Evolutionary conservation across 2,888 invertebrate species (phyloP), one percentile per base, ranked within the genome.

Genomic region (Hemicrepidius hirtus): DNA sequence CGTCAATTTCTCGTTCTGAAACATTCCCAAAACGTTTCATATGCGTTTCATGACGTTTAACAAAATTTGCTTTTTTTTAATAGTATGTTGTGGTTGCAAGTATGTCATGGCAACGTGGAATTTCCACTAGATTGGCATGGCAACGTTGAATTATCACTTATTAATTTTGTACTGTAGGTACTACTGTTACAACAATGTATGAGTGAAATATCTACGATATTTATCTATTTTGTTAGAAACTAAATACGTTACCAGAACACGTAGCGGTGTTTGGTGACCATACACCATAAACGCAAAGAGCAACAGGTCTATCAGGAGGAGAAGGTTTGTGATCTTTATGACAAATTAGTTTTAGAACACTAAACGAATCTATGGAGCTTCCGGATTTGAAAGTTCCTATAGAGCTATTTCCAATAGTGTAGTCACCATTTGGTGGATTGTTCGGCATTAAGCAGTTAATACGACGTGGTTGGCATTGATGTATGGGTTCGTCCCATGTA

Each of bases 361-460:
- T 79, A 44, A 59, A 76, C 0, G 32, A 0, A 0, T 32, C 21
- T 0, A 81, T 78, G 35, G 40, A 57, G 44, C 75, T 64, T 13
- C 80, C 80, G 5, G 80, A 77, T 57, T 18, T 21, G 0, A 41
- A 71, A 16, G 24, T 18, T 28, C 20, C 7, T 28, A 5, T 0
- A 12, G 6, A 0, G 1, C 9, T 37, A 6, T 55, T 49, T n/a
- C 28, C 37, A 12, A 77, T 24, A 12, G 12, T 35, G 81, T 82
- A 83, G 13, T 66, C 28, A 6, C 83, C 84, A 55, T 78, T 74
- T 12, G 53, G 59, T 5, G 82, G 82, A 24, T 81, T 76, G 1
- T 62, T 9, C 0, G 84, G 84, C 16, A 83, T 68, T n/a, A 49
- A 16, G 60, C 72, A 72, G 16, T 44, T 28, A 13, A 21, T 13